Evolutionary conservation across 2,113 vertebrate genomes (phyloP).

Genomic region (Thymallus thymallus): DNA sequence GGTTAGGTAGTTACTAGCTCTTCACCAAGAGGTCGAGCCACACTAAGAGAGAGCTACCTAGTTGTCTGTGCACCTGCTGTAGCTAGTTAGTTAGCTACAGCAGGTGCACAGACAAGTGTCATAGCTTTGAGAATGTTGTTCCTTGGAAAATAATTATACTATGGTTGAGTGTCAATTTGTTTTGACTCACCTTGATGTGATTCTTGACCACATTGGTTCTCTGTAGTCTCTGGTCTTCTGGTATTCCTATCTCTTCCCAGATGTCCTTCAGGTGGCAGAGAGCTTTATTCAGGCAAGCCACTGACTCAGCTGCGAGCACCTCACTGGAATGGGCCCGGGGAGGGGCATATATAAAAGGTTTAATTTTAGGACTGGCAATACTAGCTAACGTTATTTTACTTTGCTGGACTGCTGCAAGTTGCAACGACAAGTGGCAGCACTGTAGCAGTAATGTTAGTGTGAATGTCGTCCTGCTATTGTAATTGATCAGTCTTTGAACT

Average conservation of each 20-base stretch:
- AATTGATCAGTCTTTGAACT: background rate
- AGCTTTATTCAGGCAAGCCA: constrained; percentile 84
- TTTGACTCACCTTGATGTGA: constrained; percentile 81
- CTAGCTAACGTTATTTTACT: background rate
- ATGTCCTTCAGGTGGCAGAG: constrained; percentile 84
- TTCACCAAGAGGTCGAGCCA: too few relatives aligned
- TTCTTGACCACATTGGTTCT: constrained; percentile 82
- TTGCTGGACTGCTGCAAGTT: background rate
- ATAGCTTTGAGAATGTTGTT: background rate
- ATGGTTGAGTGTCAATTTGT: background rate
- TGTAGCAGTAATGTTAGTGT: background rate
- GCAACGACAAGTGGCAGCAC: too few relatives aligned
- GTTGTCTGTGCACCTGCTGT: too few relatives aligned
- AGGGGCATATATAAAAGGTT: background rate
- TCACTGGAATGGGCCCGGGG: constrained; percentile 73
- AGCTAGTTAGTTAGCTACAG: background rate
- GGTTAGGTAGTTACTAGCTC: too few relatives aligned
- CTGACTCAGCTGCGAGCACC: constrained; percentile 83
- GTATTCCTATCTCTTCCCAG: constrained; percentile 85
- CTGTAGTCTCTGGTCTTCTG: constrained; percentile 80
- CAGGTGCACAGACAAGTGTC: background rate
- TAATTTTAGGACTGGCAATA: background rate
- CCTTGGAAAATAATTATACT: background rate
- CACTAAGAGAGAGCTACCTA: background rate
- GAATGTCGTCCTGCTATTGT: background rate